Base-by-base conservation (phyloP, 2,797 vertebrate species). In the Etheostoma perlongum region DNA sequence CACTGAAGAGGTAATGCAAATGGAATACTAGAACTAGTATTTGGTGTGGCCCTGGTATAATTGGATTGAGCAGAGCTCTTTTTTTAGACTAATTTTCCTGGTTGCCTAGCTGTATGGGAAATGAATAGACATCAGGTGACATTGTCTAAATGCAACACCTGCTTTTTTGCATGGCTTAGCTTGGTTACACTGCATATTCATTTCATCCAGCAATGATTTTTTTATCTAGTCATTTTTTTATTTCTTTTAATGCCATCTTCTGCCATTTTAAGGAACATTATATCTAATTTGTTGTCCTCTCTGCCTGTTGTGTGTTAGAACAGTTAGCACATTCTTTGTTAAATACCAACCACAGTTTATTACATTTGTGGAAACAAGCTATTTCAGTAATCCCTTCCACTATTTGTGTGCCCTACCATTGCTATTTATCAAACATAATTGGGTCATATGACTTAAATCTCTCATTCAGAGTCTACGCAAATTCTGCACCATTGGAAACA, bases 371-470 rank as follows among this genome's bases (percentile, higher is more conserved):
- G 30, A 75, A 64, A 33, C 15, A 36, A 40, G 42, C 60, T 67
- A 57, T 81, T 70, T 67, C 68, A 78, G 40, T 72, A 69, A 82
- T 81, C 70, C 51, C 66, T 59, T 76, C 36, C 25, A 67, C 51
- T 75, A 60, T 76, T 76, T 58, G 33, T 47, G 30, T 52, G n/a
- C 53, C 42, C 19, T 42, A 46, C 44, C 40, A 63, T 30, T 54
- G 58, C 72, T 73, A 63, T 84, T 79, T 44, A 69, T 79, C 42
- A 53, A 78, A 81, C 74, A 63, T 62, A 81, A 76, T 54, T 81
- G 52, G 67, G 52, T 78, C 57, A 77, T 23, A 60, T 71, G 58
- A 54, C 30, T 59, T 4, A 67, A 76, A 76, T 80, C n/a, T 71
- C 7, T 52, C 57, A 15, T 63, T 57, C 30, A 19, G 73, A 66